phyloP scores from a whole-genome alignment of 2,797 vertebrate genomes.

The Pogonophryne albipinna region DNA sequence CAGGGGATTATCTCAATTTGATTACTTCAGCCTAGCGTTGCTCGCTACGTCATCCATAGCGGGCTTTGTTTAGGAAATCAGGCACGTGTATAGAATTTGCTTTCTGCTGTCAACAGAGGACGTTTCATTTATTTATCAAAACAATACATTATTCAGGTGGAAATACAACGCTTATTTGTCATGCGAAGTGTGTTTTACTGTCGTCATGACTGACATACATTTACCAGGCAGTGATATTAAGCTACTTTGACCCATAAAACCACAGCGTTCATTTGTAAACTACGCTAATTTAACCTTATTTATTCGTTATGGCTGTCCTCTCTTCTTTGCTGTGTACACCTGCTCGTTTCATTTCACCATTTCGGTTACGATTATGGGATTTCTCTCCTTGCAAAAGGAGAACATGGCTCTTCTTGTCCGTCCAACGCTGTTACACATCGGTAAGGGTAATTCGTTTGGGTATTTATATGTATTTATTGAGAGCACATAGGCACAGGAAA shows the following conservation, averaged over 20 bases:
- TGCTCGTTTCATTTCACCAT: constrained; percentile 8
- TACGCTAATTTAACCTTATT: background rate
- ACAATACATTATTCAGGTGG: background rate
- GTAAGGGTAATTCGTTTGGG: constrained; percentile 63
- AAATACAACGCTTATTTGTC: background rate
- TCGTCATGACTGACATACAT: background rate
- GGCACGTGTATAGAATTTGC: constrained; percentile 36
- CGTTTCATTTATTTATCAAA: background rate
- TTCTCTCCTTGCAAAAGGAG: constrained; percentile 9
- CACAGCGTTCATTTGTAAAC: background rate
- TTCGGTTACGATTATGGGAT: constrained; percentile 1
- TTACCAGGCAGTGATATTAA: background rate
- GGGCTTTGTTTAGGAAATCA: constrained; percentile 58
- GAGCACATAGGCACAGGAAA: too few species aligned
- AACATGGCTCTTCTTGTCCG: constrained; percentile 1
- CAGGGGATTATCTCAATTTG: background rate
- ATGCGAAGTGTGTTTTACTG: background rate
- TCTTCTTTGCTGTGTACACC: constrained; percentile 6
- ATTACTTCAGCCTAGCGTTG: constrained; percentile 70
- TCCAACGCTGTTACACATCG: constrained; percentile 49
- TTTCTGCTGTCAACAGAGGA: background rate
- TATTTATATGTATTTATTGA: too few species aligned
- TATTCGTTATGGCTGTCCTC: constrained; percentile 29
- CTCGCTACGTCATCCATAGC: constrained; percentile 63
- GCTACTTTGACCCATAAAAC: background rate